Base-by-base conservation (phyloP, 2,888 invertebrate genomes). In the Phortica okadai region DNA sequence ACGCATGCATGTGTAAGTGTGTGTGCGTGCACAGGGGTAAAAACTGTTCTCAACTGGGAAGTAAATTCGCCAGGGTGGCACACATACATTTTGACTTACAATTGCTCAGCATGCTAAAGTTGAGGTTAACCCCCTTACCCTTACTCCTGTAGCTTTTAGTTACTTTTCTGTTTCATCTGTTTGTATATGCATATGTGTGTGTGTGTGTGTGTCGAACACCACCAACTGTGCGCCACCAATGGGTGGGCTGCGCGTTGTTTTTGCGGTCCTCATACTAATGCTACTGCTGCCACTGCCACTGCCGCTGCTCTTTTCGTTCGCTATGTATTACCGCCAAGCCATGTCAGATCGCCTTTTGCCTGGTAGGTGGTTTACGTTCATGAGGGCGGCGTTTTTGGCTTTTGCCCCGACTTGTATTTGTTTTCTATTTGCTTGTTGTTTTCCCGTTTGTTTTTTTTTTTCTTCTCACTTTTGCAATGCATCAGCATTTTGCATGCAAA, bases 171-270 rank as follows among this genome's bases (percentile, higher is more conserved):
- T 33, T 33, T 33, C 33, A 33, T 33, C 33, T 33, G 1, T 33
- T 33, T 33, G 4, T 33, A 33, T 33, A 33, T 33, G 33, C 33
- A 33, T 33, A 5, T 33, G 33, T 33, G 33, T 33, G 1, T 33
- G 33, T 33, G 33, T 33, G 33, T 33, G 33, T 33, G 33, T 33
- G 33, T 33, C 33, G 33, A 42, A 11, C 45, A 72, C 72, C 72
- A 56, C 72, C 56, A 25, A 72, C 72, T 25, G 72, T 72, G 72
- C 21, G 78, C 83, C 83, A 84, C 87, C 87, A 85, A 85, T 86
- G 86, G 86, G 83, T 87, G 86, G 72, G 56, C 74, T 67, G 67
- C 56, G 11, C 10, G 54, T 72, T 25, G 70, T 50, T 25, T 14
- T 44, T 54, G 50, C 4, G 33, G 2, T 33, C 67, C 62, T 62